These are phyloP conservation scores for Pogonomyrmex californicus DNA, from an alignment of 1,140 invertebrate genomes.

Conservation along the genomic window DNA sequence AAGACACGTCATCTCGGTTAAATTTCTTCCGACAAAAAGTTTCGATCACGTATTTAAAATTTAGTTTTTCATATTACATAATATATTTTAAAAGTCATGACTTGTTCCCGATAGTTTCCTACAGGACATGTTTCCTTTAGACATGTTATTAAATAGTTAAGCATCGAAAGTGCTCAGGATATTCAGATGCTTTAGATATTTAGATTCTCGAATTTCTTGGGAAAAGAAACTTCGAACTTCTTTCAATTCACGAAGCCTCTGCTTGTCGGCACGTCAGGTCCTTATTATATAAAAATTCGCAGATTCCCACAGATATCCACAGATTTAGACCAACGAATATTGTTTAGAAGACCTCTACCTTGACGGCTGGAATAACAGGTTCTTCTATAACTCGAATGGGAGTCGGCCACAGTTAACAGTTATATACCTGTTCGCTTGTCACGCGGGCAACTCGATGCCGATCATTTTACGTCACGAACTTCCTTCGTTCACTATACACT, in stretches of 20 bases:
- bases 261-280: not conserved
- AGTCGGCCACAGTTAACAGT: slow-evolving; percentile 53
- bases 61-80: not conserved
- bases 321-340: slow-evolving; percentile 29
- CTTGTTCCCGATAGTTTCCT: no score
- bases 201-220: not conserved
- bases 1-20: not conserved
- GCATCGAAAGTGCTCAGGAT: not conserved
- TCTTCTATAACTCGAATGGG: slow-evolving; percentile 32
- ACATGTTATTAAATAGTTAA: not conserved
- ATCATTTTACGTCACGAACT: slow-evolving; percentile 57
- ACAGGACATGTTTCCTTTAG: not conserved
- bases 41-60: not conserved
- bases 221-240: not conserved
- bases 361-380: slow-evolving; percentile 53
- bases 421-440: slow-evolving; percentile 58
- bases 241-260: slow-evolving; percentile 1
- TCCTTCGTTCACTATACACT: slow-evolving; percentile 35
- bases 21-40: not conserved
- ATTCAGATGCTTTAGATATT: not conserved
- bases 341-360: slow-evolving; percentile 25
- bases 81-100: no score
- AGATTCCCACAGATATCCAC: not conserved
- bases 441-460: slow-evolving; percentile 43
- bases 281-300: not conserved